A percentile compares a stretch with the other conserved stretches of the same genome.
Evolutionary conservation across 2,113 vertebrate genomes (phyloP).

Genomic region (Hymenochirus boettgeri): DNA sequence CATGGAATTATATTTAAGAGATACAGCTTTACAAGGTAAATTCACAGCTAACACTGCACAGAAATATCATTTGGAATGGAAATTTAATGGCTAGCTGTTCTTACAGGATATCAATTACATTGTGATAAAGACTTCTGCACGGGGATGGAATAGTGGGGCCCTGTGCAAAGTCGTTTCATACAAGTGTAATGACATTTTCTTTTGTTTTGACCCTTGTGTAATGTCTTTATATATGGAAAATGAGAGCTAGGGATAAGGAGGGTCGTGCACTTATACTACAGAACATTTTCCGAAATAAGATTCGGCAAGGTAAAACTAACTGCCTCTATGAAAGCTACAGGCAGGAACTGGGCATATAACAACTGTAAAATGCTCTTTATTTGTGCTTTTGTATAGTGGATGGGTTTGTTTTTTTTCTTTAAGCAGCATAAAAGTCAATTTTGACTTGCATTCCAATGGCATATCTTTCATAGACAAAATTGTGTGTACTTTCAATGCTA

Average conservation of each 20-base stretch:
- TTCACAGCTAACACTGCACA: constrained; percentile 96
- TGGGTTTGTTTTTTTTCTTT: constrained; percentile 50
- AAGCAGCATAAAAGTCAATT: constrained; percentile 64
- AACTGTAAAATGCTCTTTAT: constrained; percentile 57
- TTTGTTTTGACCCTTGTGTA: constrained; percentile 51
- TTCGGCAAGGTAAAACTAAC: constrained; percentile 71
- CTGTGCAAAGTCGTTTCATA: constrained; percentile 78
- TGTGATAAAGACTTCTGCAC: constrained; percentile 79
- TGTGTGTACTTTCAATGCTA: constrained; percentile 42
- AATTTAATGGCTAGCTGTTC: constrained; percentile 83
- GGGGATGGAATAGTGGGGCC: too few relatives aligned
- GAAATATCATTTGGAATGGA: constrained; percentile 84
- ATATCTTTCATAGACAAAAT: constrained; percentile 38
- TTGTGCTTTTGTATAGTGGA: constrained; percentile 70
- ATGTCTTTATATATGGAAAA: constrained; percentile 67
- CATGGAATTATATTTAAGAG: constrained; percentile 96
- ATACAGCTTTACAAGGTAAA: constrained; percentile 96
- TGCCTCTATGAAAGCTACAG: constrained; percentile 35
- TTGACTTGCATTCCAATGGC: constrained; percentile 52
- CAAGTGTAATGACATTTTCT: constrained; percentile 63
- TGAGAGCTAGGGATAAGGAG: constrained; percentile 54
- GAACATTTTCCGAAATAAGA: constrained; percentile 71
- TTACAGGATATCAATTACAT: constrained; percentile 81
- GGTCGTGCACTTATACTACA: constrained; percentile 72
- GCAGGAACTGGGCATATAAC: constrained; percentile 59